Evolutionary conservation across 2,888 invertebrate genomes (phyloP).

Genomic region (Hesperia comma): DNA sequence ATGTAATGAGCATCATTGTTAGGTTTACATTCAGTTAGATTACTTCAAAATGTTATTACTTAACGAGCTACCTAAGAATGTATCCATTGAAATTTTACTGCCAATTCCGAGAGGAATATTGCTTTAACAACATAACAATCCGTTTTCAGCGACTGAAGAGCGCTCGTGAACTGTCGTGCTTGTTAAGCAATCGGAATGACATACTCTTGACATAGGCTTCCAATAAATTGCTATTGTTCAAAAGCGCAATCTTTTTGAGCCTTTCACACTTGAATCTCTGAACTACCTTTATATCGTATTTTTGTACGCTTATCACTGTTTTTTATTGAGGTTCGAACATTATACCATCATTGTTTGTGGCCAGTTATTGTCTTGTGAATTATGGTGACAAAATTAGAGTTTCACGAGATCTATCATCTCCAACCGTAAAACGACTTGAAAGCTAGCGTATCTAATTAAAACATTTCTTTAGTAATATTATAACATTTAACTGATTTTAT

Average conservation of each 20-base stretch:
- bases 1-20: not conserved
- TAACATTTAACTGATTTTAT: too few species aligned
- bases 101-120: slow-evolving; percentile 10
- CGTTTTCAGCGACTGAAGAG: slow-evolving; percentile 10
- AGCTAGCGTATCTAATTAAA: too few species aligned
- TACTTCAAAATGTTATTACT: not conserved
- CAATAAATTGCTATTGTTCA: slow-evolving; percentile 46
- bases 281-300: not conserved
- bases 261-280: slow-evolving; percentile 36
- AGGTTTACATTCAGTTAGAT: not conserved
- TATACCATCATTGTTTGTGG: not conserved
- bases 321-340: not conserved
- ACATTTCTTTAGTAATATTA: too few species aligned
- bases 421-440: too few species aligned
- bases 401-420: too few species aligned
- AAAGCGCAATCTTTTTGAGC: slow-evolving; percentile 47
- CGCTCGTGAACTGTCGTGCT: slow-evolving; percentile 10
- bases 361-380: not conserved
- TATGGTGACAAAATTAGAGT: too few species aligned
- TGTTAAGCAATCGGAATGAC: slow-evolving; percentile 21
- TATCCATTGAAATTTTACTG: slow-evolving; percentile 8
- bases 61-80: not conserved
- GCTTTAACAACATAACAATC: slow-evolving; percentile 16
- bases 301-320: not conserved
- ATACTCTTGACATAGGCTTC: slow-evolving; percentile 45